Evolutionary conservation across 2,113 vertebrate species (phyloP).

Genomic region (Epinephelus fuscoguttatus): DNA sequence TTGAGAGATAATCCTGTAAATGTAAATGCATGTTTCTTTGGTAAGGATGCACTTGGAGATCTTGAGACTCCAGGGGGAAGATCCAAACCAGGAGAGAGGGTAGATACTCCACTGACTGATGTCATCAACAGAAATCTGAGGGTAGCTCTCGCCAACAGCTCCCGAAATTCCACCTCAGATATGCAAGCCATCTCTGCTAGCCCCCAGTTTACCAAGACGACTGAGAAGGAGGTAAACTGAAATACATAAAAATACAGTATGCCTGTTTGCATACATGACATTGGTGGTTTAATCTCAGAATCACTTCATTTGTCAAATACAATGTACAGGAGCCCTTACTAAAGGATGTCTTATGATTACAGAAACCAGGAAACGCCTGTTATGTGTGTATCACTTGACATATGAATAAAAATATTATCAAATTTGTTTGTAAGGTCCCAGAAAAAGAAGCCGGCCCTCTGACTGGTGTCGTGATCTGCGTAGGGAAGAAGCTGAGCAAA

Average conservation of each 20-base stretch:
- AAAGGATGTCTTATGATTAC: background rate
- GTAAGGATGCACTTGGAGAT: constrained; percentile 91
- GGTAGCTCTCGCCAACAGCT: constrained; percentile 92
- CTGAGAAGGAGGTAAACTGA: constrained; percentile 67
- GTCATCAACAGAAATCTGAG: constrained; percentile 92
- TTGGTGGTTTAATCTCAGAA: background rate
- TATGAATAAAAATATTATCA: background rate
- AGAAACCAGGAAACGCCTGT: background rate
- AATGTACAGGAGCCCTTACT: too few species aligned
- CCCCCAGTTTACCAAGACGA: constrained; percentile 83
- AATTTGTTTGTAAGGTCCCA: constrained; percentile 45
- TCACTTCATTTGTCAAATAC: background rate
- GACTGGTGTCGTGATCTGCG: constrained; percentile 88
- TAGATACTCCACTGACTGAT: constrained; percentile 92
- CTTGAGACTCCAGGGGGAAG: constrained; percentile 89
- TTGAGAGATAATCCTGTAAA: background rate
- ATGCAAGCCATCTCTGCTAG: constrained; percentile 86
- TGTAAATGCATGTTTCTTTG: background rate
- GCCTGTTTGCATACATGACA: background rate
- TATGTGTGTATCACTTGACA: background rate
- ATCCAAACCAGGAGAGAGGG: constrained; percentile 77
- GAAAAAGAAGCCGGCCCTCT: constrained; percentile 83
- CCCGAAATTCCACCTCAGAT: constrained; percentile 66
- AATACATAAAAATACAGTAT: constrained; percentile 1
- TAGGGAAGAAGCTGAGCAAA: constrained; percentile 95